Evolutionary conservation across 2,797 vertebrate species (phyloP), one percentile per base, ranked within the genome.

Genomic region (Danionella dracula): DNA sequence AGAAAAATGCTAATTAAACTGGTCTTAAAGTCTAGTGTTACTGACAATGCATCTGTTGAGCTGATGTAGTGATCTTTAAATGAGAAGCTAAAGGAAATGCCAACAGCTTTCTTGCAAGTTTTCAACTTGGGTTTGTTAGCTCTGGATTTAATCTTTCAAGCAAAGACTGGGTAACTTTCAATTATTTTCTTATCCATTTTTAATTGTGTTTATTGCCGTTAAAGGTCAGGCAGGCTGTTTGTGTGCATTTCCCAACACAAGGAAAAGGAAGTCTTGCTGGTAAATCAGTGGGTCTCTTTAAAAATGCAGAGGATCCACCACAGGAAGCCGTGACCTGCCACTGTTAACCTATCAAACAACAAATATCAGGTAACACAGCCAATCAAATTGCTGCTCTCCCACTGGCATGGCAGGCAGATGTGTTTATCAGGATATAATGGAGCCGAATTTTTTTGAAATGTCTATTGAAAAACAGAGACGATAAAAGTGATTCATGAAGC

Each of bases 101-200:
- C 67, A 74, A 62, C 42, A 38, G 55, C 51, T 44, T 53, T 40
- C 2, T 56, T n/a, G 21, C 60, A 40, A 17, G 51, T 70, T 75
- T 71, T 69, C 53, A 71, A 40, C 17, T 48, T 53, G 31, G 57
- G 19, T 70, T 69, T 75, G 64, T 71, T 73, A 55, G 66, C 61
- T 72, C 31, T 7, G 40, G 41, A 73, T 76, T 58, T 70, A 70
- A 76, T 73, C 72, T 78, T 78, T 72, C 70, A 31, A 66, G 75
- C 78, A 82, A 68, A 79, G 71, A 79, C 75, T 75, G 70, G 82
- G 79, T 87, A 88, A 89, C 86, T 87, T 88, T 87, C 87, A 89
- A 88, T 90, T 88, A 89, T 81, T 82, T 84, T 82, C 83, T 88
- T 82, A 88, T 91, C 85, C 85, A 91, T 91, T 83, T 90, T 91